Base-by-base conservation (phyloP, 2,888 invertebrate species). In the Ophion obscuratus region DNA sequence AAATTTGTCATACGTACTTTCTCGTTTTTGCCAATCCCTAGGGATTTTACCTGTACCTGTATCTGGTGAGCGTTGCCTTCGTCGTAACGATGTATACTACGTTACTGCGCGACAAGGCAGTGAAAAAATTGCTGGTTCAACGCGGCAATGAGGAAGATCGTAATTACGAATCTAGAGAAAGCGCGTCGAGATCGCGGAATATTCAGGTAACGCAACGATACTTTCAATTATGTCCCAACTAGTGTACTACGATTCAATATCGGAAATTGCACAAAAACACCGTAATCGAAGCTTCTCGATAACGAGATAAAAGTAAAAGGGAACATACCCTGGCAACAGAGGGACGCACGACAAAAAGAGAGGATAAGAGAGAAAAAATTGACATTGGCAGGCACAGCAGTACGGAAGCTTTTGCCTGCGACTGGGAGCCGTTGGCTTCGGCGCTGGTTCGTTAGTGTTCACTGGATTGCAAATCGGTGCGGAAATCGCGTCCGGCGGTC, bases 371-470 rank as follows among this genome's bases (percentile, higher is more conserved):
- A 76, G 81, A 83, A 47, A 62, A 68, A 10, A n/a, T 77, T 53
- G 84, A 87, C 81, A 88, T 85, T 70, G 84, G 59, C 89, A 92
- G 87, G 90, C 89, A 11, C 94, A 95, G 61, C 95, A 97, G 90
- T 97, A 97, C 92, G 98, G 98, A 75, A 98, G 97, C 94, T 98
- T 98, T 94, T 98, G 98, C 94, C 95, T 98, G 77, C 95, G 98
- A 89, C 96, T 98, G 61, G 98, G 98, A 75, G 98, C 98, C 78
- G 96, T 97, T 89, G 97, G 97, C 86, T 93, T 93, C 87, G 93
- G 93, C 77, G 92, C 92, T 40, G 92, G 93, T 84, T 92, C 96
- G 53, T 96, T 96, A 96, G 96, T 96, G 84, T 97, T 96, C 94
- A 97, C 96, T 82, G 96, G 96, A 81, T 93, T 97, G 91, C 96